A percentile compares a stretch with the other conserved stretches of the same genome.
phyloP scores from a whole-genome alignment of 2,113 vertebrate genomes.

The Epinephelus moara region DNA sequence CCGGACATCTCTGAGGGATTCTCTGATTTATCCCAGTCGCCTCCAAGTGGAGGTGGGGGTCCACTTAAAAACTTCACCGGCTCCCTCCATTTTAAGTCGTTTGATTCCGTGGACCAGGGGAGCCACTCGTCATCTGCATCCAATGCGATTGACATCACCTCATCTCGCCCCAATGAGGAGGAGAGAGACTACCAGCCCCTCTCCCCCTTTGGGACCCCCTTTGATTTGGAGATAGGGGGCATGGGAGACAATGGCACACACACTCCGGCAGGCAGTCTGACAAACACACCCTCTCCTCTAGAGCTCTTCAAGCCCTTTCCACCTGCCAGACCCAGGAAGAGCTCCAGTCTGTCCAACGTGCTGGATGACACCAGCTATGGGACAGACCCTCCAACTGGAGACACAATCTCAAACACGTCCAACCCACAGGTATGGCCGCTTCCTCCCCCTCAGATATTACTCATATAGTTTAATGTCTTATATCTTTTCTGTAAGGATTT shows the following conservation, averaged over 20 bases:
- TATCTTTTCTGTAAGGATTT: neutral
- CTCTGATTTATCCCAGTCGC: conserved; percentile 87
- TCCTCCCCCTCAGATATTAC: neutral
- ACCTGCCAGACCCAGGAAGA: conserved; percentile 86
- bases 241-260: conserved; percentile 65
- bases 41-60: conserved; percentile 51
- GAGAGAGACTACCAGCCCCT: conserved; percentile 88
- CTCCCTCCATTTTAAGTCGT: conserved; percentile 87
- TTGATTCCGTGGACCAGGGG: conserved; percentile 87
- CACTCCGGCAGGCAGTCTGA: conserved; percentile 86
- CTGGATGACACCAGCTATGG: conserved; percentile 93
- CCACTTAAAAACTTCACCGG: conserved; percentile 77
- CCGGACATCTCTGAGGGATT: conserved; percentile 86
- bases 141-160: conserved; percentile 81
- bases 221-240: conserved; percentile 87
- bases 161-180: conserved; percentile 65
- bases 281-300: conserved; percentile 90
- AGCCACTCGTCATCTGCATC: conserved; percentile 88
- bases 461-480: neutral
- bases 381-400: conserved; percentile 87
- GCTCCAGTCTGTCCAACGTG: conserved; percentile 96
- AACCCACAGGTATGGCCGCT: conserved; percentile 90
- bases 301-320: conserved; percentile 90
- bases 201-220: conserved; percentile 90
- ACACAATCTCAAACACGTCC: conserved; percentile 93